Evolutionary conservation across 2,113 vertebrate genomes (phyloP).

Genomic region (Seriola rivoliana): DNA sequence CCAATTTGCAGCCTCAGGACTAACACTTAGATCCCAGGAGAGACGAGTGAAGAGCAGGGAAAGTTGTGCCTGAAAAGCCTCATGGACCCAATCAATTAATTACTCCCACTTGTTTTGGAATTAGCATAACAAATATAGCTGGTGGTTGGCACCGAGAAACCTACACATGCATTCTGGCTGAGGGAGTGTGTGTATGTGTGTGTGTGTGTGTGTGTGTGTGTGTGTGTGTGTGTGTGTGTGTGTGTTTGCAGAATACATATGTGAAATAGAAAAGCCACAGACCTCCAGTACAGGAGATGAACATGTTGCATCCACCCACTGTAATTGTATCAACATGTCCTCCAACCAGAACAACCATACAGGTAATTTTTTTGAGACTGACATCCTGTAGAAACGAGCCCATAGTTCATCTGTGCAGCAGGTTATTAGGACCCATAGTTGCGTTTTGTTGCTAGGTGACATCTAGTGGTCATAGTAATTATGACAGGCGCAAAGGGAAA

Average conservation of each 20-base stretch:
- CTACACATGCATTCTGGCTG: constrained; percentile 21
- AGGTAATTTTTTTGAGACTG: no score
- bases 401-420: no score
- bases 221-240: background rate
- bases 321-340: background rate
- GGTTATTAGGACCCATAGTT: no score
- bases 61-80: constrained; percentile 24
- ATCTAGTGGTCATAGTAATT: no score
- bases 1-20: constrained; percentile 11
- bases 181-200: background rate
- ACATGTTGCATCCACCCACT: background rate
- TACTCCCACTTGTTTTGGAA: constrained; percentile 57
- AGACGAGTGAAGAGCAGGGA: constrained; percentile 4
- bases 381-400: no score
- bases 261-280: constrained; percentile 3
- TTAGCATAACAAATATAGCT: constrained; percentile 54
- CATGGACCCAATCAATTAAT: constrained; percentile 60
- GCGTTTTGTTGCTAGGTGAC: no score
- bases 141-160: constrained; percentile 13
- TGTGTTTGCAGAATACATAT: constrained; percentile 6
- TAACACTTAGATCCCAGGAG: constrained; percentile 30
- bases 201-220: background rate
- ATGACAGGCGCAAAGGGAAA: no score
- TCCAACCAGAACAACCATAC: no score
- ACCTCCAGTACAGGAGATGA: constrained; percentile 3